phyloP scores from a whole-genome alignment of 2,797 vertebrate genomes.

The Pipistrellus pygmaeus region DNA sequence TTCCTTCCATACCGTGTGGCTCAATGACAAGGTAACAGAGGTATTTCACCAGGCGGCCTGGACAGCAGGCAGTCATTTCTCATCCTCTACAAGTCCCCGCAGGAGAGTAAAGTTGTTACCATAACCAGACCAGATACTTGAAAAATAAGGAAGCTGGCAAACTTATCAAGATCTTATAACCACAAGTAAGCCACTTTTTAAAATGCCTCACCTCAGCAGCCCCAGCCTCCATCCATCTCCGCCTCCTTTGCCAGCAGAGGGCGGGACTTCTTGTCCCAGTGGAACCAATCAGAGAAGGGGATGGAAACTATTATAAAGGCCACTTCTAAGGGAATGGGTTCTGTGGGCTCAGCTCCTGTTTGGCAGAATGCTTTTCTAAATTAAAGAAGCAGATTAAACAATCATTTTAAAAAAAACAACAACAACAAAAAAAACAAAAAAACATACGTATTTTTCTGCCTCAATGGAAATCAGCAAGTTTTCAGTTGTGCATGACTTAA shows the following conservation, averaged over 20 bases:
- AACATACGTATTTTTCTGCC: not conserved
- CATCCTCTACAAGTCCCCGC: not conserved
- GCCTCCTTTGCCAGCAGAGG: not conserved
- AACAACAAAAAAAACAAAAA: too few relatives aligned
- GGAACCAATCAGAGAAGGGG: not conserved
- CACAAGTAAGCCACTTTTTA: not conserved
- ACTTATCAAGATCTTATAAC: not conserved
- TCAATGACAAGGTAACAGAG: not conserved
- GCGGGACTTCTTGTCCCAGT: not conserved
- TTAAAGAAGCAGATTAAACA: not conserved
- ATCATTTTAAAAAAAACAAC: not conserved
- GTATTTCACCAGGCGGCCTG: too few relatives aligned
- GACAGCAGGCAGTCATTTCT: not conserved
- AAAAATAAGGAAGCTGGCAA: not conserved
- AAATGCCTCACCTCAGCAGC: not conserved
- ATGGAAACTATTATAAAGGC: not conserved
- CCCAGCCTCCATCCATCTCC: accelerated
- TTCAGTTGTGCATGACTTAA: not conserved
- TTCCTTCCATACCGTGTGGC: accelerated
- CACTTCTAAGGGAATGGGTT: not conserved
- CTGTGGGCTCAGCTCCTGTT: accelerated
- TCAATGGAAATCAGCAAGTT: conserved; percentile 8
- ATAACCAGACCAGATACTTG: not conserved
- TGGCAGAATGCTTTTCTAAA: not conserved
- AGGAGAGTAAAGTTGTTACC: not conserved